These are phyloP conservation scores for Lophura nycthemera DNA, from an alignment of 2,113 vertebrate species.

Conservation along the genomic window DNA sequence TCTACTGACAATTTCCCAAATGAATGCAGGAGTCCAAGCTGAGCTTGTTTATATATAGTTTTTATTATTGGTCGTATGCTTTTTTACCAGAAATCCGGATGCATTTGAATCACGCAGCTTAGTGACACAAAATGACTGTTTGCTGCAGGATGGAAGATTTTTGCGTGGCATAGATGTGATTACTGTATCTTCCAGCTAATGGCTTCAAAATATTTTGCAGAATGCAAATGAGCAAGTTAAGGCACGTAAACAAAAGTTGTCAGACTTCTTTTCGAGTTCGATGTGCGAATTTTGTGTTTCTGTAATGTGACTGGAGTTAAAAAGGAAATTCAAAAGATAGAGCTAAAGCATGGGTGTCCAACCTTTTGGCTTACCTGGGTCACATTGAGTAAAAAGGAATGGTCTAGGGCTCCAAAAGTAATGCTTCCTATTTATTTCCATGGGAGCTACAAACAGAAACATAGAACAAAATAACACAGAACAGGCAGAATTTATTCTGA, in stretches of 20 bases:
- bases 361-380: no score
- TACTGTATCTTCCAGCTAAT: neutral
- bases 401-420: no score
- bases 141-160: neutral
- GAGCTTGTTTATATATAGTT: constrained; percentile 12
- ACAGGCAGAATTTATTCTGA: neutral
- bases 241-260: constrained; percentile 16
- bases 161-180: neutral
- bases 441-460: no score
- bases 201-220: neutral
- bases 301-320: neutral
- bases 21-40: neutral
- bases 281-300: neutral
- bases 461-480: neutral
- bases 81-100: constrained; percentile 44
- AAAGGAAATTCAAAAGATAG: neutral
- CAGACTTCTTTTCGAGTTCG: neutral
- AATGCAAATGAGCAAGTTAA: constrained; percentile 22
- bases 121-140: neutral
- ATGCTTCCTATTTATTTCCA: no score
- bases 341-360: neutral
- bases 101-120: neutral
- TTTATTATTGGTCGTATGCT: constrained; percentile 1
- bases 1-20: neutral
- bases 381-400: no score